Evolutionary conservation across 2,888 invertebrate genomes (phyloP).

Genomic region (Rugalucina vietnamica): DNA sequence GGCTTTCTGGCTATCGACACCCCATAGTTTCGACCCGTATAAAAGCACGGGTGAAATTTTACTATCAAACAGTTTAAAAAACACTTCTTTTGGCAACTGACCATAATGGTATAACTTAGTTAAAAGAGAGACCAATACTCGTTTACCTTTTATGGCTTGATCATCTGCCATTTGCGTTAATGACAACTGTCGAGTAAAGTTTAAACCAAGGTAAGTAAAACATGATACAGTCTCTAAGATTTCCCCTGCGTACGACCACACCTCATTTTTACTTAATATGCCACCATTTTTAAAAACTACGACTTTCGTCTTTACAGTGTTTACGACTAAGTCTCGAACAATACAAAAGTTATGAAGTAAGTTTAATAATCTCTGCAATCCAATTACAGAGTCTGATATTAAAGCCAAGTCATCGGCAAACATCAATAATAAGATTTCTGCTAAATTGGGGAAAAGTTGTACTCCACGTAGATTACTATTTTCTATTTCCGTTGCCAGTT

Average conservation of each 20-base stretch:
- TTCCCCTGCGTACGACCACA: background rate
- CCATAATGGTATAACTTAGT: background rate
- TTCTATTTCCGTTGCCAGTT: background rate
- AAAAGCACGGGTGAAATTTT: background rate
- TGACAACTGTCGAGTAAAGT: background rate
- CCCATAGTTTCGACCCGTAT: background rate
- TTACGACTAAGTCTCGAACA: background rate
- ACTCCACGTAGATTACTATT: background rate
- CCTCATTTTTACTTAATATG: background rate
- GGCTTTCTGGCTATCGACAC: background rate
- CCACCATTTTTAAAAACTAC: background rate
- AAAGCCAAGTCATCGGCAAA: slow-evolving; percentile 22
- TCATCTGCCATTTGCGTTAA: background rate
- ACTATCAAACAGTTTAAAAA: background rate
- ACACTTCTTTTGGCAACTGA: background rate
- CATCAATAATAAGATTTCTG: background rate
- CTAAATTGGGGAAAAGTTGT: background rate
- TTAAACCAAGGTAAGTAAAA: background rate
- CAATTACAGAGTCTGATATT: background rate
- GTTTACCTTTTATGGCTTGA: background rate
- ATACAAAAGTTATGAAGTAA: background rate
- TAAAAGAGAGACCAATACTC: background rate
- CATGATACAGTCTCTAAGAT: background rate
- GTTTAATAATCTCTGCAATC: slow-evolving; percentile 2
- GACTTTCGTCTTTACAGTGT: background rate